Evolutionary conservation across 2,888 invertebrate genomes (phyloP), one percentile per base, ranked within the genome.

Genomic region (Thera britannica): DNA sequence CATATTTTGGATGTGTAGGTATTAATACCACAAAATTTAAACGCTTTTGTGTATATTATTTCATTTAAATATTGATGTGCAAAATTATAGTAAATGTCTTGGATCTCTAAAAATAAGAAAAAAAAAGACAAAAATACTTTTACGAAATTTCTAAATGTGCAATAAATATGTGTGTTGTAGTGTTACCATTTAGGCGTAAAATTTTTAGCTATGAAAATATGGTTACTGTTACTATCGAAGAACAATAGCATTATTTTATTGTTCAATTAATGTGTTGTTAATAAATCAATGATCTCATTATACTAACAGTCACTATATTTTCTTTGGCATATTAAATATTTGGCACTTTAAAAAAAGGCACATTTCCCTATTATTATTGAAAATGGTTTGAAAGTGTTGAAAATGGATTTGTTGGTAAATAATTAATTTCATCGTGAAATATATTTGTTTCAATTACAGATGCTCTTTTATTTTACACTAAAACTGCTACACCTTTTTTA

Each of bases 111-210:
- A 93, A 92, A 89, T 90, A 88, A 90, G 86, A 86, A 90, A 91
- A 90, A 91, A 93, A 93, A 92, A 91, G 89, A 91, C 89, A 93
- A 93, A 92, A 92, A 93, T 87, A 93, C 89, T 92, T 41, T 93
- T 92, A 92, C 85, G 87, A 92, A 94, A 91, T 92, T 93, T 94
- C 94, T 94, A 92, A 93, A 93, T 94, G 94, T 94, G 94, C 94
- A 94, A 94, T 94, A 94, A 93, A 90, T 93, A 91, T 93, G 94
- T 94, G 93, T 94, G 94, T 94, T 90, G 93, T 94, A 94, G 94
- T 93, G 90, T 93, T 93, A 92, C 92, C 91, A 87, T 93, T 71
- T 93, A 93, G 92, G 93, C 90, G 88, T 93, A 91, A 91, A 90
- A 90, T 82, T 86, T 85, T 88, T 81, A 85, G 86, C 87, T 85